Evolutionary conservation across 1,140 invertebrate genomes (phyloP), one percentile per base, ranked within the genome.

Genomic region (Chironomus tepperi): DNA sequence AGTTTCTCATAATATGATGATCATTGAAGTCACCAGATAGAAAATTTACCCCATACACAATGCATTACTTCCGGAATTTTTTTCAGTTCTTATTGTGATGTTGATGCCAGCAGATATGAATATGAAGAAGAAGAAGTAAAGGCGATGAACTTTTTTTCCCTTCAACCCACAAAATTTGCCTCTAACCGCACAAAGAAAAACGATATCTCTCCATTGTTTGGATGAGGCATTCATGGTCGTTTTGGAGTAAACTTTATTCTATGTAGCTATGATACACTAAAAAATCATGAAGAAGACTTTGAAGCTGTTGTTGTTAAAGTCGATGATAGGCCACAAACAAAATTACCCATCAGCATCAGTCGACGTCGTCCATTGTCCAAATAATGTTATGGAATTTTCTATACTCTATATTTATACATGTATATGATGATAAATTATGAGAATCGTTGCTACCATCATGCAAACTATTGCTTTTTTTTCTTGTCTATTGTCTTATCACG

Each of bases 301-400:
- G 24, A 34, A 34, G 5, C 24, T 34, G 24, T 34, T 34, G 24
- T 34, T 34, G 47, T 12, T 15, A 57, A n/a, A 57, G 47, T n/a
- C 47, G 47, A 57, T 57, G 47, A 57, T 57, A 57, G 47, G 47
- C 47, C 47, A 57, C 47, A 57, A 57, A 57, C 47, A 57, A 57
- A 57, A 57, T 57, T 57, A n/a, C 47, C 47, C 47, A 57, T 57
- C 47, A 57, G 47, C 47, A 57, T 57, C 47, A 57, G 47, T n/a
- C 10, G 47, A n/a, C 47, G 12, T 57, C 12, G 12, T 0, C n/a
- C n/a, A 12, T 57, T 57, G 12, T 57, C n/a, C 47, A 57, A 47
- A 57, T 15, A 34, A 34, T 2, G 24, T 5, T 34, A 34, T 34
- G 24, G 24, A 34, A 34, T 34, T 1, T 34, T 34, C 24, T 34